Evolutionary conservation across 2,797 vertebrate genomes (phyloP).

Genomic region (Bradypodion pumilum): DNA sequence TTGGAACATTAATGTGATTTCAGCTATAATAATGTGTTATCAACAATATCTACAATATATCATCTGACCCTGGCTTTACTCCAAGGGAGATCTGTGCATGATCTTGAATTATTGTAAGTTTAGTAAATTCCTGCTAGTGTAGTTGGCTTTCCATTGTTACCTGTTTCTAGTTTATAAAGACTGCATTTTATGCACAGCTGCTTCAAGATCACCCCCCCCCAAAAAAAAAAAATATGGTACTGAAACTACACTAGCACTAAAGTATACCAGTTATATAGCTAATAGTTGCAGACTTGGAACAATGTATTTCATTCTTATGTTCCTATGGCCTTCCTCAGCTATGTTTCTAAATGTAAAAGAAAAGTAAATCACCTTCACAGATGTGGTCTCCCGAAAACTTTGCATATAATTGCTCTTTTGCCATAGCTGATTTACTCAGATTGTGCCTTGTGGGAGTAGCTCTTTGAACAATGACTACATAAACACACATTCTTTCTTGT

Average conservation of each 20-base stretch:
- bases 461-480: conserved; percentile 44
- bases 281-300: background rate
- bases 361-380: conserved; percentile 19
- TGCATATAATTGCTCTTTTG: conserved; percentile 26
- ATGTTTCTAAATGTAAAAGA: background rate
- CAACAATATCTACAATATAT: no score
- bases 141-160: background rate
- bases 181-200: background rate
- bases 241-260: background rate
- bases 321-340: background rate
- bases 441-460: conserved; percentile 25
- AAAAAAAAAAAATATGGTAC: no score
- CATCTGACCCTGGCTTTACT: background rate
- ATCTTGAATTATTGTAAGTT: background rate
- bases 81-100: background rate
- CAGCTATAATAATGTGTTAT: no score
- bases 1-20: no score
- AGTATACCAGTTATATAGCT: background rate
- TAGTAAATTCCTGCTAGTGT: background rate
- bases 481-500: conserved; percentile 30
- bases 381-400: conserved; percentile 34
- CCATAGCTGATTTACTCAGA: background rate
- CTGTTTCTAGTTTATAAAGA: background rate
- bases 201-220: background rate
- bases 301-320: background rate